Percentiles rank a stretch among this genome's conserved stretches.
These are phyloP conservation scores for Netelia virgata DNA, from an alignment of 2,888 invertebrate genomes.

Conservation along the genomic window DNA sequence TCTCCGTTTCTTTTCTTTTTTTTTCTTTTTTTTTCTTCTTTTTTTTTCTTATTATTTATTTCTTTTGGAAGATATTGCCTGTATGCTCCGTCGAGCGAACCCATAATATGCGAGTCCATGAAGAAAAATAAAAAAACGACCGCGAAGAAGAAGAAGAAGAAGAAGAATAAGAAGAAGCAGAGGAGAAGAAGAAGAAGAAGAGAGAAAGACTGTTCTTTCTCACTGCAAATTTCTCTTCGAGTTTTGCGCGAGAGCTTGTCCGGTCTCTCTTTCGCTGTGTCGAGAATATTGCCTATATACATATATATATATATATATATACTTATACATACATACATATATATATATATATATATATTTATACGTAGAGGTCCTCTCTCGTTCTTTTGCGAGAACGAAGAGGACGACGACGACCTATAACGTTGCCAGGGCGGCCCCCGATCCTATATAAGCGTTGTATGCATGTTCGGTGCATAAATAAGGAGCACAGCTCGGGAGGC, in stretches of 20 bases:
- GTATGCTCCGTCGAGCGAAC: constrained; percentile 60
- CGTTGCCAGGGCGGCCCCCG: constrained; percentile 75
- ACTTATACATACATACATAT: not conserved
- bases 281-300: constrained; percentile 31
- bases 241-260: constrained; percentile 62
- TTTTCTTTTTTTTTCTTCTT: constrained; percentile 11
- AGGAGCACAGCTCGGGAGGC: constrained; percentile 81
- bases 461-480: constrained; percentile 84
- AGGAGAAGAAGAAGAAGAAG: constrained; percentile 76
- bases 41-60: constrained; percentile 37
- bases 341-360: not conserved
- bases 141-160: constrained; percentile 26
- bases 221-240: constrained; percentile 48
- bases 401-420: constrained; percentile 75
- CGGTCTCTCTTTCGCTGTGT: constrained; percentile 38
- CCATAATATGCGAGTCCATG: constrained; percentile 80
- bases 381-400: constrained; percentile 53
- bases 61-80: constrained; percentile 60
- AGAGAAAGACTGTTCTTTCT: constrained; percentile 62
- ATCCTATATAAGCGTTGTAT: constrained; percentile 78
- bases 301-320: constrained; percentile 35
- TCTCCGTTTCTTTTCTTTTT: constrained; percentile 6
- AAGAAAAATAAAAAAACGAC: constrained; percentile 51
- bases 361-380: constrained; percentile 10
- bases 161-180: too few species aligned